Conservation (phyloP, 2,113 vertebrate genomes). For the Myiozetetes cayanensis region DNA sequence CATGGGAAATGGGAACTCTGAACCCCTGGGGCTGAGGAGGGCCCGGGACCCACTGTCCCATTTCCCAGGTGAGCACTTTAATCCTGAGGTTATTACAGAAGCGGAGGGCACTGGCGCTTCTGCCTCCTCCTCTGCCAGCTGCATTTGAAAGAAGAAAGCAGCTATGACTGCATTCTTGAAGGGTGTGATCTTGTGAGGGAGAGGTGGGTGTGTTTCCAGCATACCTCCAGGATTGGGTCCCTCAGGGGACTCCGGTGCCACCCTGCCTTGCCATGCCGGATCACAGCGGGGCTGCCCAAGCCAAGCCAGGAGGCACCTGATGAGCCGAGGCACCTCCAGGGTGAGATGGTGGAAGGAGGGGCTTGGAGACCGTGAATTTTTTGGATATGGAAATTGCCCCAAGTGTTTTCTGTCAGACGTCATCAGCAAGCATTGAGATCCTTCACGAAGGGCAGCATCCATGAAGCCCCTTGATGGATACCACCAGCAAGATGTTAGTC, state of each 20-base stretch:
- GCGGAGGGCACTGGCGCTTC: neutral
- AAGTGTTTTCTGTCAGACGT: neutral
- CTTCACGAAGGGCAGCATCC: neutral
- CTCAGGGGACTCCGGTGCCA: neutral
- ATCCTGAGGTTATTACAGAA: constrained; percentile 47
- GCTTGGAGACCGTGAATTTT: neutral
- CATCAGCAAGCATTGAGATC: neutral
- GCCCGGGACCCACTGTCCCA: constrained; percentile 9
- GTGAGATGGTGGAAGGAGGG: neutral
- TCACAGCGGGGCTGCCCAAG: neutral
- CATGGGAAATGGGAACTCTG: constrained; percentile 29
- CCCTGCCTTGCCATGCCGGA: neutral
- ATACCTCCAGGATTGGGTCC: constrained; percentile 9
- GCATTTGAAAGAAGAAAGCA: constrained; percentile 45
- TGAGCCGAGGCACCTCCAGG: neutral
- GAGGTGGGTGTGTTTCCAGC: constrained; percentile 33
- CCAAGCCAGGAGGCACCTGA: neutral
- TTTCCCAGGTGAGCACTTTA: constrained; percentile 3
- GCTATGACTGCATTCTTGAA: constrained; percentile 39
- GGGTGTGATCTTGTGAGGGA: constrained; percentile 3
- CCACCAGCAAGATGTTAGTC: neutral
- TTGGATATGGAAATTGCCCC: neutral
- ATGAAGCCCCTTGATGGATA: neutral
- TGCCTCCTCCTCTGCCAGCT: constrained; percentile 14
- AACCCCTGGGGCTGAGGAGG: constrained; percentile 60